Evolutionary conservation across 2,113 vertebrate species (phyloP).

Genomic region (Ceyx melanurus): DNA sequence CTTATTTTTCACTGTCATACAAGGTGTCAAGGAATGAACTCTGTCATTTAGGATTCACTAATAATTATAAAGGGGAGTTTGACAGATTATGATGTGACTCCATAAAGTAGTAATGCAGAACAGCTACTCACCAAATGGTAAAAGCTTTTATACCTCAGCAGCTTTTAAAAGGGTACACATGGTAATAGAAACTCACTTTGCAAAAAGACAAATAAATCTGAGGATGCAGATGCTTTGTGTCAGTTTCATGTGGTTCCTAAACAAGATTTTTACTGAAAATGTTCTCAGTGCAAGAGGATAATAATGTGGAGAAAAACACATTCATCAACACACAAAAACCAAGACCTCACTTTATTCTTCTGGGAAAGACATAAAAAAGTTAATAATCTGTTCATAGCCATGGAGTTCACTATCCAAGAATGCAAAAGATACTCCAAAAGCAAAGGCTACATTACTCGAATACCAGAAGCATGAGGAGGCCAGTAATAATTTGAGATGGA

Average conservation of each 20-base stretch:
- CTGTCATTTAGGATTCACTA: constrained; percentile 62
- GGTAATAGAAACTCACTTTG: constrained; percentile 65
- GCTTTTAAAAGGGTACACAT: constrained; percentile 62
- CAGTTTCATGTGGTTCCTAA: constrained; percentile 65
- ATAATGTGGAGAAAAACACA: constrained; percentile 42
- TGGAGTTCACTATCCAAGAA: neutral
- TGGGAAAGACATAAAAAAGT: constrained; percentile 25
- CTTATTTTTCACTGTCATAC: constrained; percentile 58
- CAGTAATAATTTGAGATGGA: neutral
- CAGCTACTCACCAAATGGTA: constrained; percentile 57
- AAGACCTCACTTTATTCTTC: constrained; percentile 27
- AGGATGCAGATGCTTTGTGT: constrained; percentile 55
- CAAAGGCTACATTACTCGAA: neutral
- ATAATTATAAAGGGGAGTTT: constrained; percentile 68
- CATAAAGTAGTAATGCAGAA: constrained; percentile 59
- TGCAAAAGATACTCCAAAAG: neutral
- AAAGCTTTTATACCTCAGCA: constrained; percentile 67
- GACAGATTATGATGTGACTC: constrained; percentile 61
- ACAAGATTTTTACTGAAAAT: constrained; percentile 72
- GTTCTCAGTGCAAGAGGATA: constrained; percentile 51
- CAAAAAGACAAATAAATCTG: constrained; percentile 72
- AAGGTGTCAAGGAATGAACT: constrained; percentile 56
- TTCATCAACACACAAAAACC: constrained; percentile 25
- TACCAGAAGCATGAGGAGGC: neutral
- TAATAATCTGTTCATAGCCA: constrained; percentile 43